These are phyloP conservation scores for Mus pahari DNA, from an alignment of 2,113 vertebrate genomes.

Conservation along the genomic window DNA sequence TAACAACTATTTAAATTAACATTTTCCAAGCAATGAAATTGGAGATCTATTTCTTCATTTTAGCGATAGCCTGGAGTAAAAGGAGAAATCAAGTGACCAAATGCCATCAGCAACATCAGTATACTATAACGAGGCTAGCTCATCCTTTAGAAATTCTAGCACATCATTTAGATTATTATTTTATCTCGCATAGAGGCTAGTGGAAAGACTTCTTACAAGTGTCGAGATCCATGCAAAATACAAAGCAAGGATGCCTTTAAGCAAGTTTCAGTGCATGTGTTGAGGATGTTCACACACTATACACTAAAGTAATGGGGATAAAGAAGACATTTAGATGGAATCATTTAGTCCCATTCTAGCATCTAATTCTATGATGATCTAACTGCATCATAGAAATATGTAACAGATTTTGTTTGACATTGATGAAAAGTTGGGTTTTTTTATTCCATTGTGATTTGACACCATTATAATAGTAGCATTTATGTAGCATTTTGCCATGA, in stretches of 20 bases:
- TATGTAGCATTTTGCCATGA: not conserved
- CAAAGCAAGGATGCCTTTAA: not conserved
- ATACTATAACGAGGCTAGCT: not conserved
- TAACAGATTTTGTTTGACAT: slow-evolving; percentile 17
- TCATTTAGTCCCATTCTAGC: not conserved
- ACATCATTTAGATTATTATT: slow-evolving; percentile 1
- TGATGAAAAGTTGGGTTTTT: slow-evolving; percentile 18
- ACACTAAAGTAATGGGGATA: not conserved
- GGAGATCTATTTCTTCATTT: not conserved
- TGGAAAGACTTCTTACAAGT: not conserved
- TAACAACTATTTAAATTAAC: not conserved
- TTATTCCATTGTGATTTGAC: slow-evolving; percentile 20
- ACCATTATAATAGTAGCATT: slow-evolving; percentile 15
- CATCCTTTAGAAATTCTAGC: slow-evolving; percentile 7
- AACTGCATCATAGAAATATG: not conserved
- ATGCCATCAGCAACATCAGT: not conserved
- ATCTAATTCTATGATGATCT: slow-evolving; percentile 43
- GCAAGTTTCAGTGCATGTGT: slow-evolving; percentile 4
- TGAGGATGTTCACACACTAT: not conserved
- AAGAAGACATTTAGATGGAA: not conserved
- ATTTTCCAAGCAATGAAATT: not conserved
- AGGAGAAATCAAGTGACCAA: not conserved
- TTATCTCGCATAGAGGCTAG: not conserved
- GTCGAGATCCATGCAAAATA: not conserved
- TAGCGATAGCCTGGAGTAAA: not conserved